Evolutionary conservation across 2,888 invertebrate species (phyloP).

Genomic region (Drosophila diplacantha): DNA sequence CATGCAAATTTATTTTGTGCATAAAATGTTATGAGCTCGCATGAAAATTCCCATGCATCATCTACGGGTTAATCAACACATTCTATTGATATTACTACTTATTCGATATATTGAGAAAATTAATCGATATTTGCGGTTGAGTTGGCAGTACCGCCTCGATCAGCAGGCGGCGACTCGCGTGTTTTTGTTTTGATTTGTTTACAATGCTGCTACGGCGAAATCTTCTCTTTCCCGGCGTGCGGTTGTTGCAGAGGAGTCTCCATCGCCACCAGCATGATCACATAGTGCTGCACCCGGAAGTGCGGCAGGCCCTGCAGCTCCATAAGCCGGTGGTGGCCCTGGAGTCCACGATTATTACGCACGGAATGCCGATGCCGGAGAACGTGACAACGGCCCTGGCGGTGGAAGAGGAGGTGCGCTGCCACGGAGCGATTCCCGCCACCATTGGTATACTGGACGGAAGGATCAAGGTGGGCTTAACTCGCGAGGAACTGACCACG

Average conservation of each 20-base stretch:
- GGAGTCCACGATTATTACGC: conserved; percentile 98
- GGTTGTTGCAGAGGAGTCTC: neutral
- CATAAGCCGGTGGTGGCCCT: conserved; percentile 91
- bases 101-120: neutral
- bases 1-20: conserved; percentile 72
- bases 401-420: conserved; percentile 86
- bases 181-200: conserved; percentile 29
- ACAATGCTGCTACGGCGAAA: conserved; percentile 37
- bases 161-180: conserved; percentile 27
- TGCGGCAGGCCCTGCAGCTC: conserved; percentile 82
- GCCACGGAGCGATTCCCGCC: conserved; percentile 91
- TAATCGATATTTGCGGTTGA: neutral
- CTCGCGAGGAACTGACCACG: conserved; percentile 81
- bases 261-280: conserved; percentile 24
- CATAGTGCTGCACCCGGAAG: conserved; percentile 81
- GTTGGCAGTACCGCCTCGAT: conserved; percentile 15
- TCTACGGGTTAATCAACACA: neutral
- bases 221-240: conserved; percentile 12
- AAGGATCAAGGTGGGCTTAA: conserved; percentile 87
- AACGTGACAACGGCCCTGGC: conserved; percentile 91
- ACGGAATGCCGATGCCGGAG: conserved; percentile 97
- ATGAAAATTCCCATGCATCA: conserved; percentile 56
- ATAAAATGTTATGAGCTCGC: conserved; percentile 72
- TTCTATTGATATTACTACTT: neutral
- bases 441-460: conserved; percentile 94